phyloP scores from a whole-genome alignment of 2,113 vertebrate species.

The Atlantisia rogersi region DNA sequence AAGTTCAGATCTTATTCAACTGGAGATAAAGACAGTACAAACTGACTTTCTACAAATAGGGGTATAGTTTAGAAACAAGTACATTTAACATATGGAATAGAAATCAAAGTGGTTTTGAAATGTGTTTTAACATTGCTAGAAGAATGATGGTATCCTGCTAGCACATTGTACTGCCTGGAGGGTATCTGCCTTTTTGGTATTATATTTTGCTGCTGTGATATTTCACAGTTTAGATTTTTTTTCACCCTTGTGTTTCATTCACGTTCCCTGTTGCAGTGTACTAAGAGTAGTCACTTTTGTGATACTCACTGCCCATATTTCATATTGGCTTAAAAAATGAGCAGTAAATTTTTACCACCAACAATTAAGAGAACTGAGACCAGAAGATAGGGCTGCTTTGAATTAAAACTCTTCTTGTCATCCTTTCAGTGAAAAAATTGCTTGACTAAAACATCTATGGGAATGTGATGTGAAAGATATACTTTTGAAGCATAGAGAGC shows the following conservation, averaged over 20 bases:
- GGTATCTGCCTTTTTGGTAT: background rate
- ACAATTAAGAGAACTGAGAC: background rate
- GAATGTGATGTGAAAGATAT: background rate
- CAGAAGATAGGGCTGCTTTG: background rate
- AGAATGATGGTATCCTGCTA: background rate
- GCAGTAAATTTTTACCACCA: slow-evolving; percentile 1
- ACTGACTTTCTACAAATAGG: background rate
- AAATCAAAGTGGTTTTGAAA: background rate
- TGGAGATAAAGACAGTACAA: background rate
- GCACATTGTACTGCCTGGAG: background rate
- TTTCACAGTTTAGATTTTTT: background rate
- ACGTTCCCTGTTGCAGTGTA: background rate
- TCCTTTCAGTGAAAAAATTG: background rate
- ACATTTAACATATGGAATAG: background rate
- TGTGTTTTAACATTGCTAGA: background rate
- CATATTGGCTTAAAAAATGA: slow-evolving; percentile 13
- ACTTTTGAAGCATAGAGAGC: background rate
- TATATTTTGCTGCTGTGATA: background rate
- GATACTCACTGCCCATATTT: background rate
- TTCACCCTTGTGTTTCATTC: slow-evolving; percentile 33
- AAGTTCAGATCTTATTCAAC: background rate
- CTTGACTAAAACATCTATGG: background rate
- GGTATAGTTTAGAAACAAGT: background rate
- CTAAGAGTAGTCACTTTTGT: slow-evolving; percentile 44
- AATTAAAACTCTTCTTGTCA: background rate